A percentile compares a stretch with the other conserved stretches of the same genome.
phyloP scores from a whole-genome alignment of 2,113 vertebrate species.

The Grantiella picta region DNA sequence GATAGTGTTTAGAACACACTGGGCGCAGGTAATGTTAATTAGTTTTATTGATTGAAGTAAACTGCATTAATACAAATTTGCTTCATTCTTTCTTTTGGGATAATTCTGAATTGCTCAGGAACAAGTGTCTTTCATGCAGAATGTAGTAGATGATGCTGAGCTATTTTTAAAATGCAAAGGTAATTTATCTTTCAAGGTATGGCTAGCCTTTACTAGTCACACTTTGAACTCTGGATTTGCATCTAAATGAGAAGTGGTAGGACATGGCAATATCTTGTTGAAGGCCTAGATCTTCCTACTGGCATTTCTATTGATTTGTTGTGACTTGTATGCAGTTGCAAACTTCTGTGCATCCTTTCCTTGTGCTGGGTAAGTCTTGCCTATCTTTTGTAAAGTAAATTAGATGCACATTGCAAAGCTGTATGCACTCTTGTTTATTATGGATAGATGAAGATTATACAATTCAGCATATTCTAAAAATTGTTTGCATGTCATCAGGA shows the following conservation, averaged over 20 bases:
- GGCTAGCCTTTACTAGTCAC: not conserved
- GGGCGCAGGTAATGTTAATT: conserved; percentile 88
- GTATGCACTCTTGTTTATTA: not conserved
- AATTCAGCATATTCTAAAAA: not conserved
- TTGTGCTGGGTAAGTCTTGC: not conserved
- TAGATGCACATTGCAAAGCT: not conserved
- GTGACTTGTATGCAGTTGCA: not conserved
- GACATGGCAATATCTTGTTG: not conserved
- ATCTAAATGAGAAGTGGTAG: not conserved
- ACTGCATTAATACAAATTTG: not conserved
- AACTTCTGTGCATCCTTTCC: not conserved
- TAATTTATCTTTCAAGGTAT: not conserved
- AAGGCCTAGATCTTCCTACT: not conserved
- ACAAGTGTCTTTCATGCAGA: not conserved
- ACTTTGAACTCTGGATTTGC: not conserved
- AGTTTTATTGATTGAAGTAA: conserved; percentile 17
- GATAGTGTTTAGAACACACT: conserved; percentile 99
- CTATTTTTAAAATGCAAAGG: not conserved
- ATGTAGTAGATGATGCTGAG: not conserved
- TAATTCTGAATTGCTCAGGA: not conserved
- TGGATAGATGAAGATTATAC: not conserved
- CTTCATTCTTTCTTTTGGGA: not conserved
- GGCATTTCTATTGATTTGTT: not conserved
- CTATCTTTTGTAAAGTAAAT: not conserved
- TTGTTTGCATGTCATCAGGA: not conserved